phyloP scores from a whole-genome alignment of 2,113 vertebrate species.

The Brachyhypopomus occidentalis region DNA sequence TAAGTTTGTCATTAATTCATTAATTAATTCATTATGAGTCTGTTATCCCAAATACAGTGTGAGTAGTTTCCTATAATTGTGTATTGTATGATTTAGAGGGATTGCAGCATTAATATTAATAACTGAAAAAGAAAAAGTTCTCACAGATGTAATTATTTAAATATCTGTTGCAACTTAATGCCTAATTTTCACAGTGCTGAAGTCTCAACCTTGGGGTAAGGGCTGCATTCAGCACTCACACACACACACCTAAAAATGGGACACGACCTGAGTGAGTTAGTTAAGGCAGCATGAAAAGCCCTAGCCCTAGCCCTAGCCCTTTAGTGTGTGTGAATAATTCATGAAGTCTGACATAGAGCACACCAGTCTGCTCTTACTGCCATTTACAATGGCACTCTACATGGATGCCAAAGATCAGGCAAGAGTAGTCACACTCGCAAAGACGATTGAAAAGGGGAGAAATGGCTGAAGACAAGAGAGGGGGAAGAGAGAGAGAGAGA shows the following conservation, averaged over 20 bases:
- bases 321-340: conserved; percentile 60
- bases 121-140: too few relatives aligned
- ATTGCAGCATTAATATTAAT: background rate
- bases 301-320: conserved; percentile 42
- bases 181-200: background rate
- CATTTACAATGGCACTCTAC: conserved; percentile 55
- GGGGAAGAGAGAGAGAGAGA: too few relatives aligned
- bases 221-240: background rate
- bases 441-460: background rate
- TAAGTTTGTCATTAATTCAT: conserved; percentile 9
- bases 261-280: conserved; percentile 21
- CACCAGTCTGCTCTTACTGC: conserved; percentile 43
- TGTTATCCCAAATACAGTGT: background rate
- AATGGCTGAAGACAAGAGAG: background rate
- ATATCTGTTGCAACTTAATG: background rate
- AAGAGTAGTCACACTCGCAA: background rate
- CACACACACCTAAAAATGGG: conserved; percentile 5
- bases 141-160: background rate
- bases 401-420: conserved; percentile 36
- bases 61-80: conserved; percentile 9
- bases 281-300: conserved; percentile 50
- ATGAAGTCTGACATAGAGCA: conserved; percentile 55
- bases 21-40: conserved; percentile 9
- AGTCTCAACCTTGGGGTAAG: conserved; percentile 7
- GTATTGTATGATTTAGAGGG: background rate